These are phyloP conservation scores for Echiichthys vipera DNA, from an alignment of 2,797 vertebrate genomes.

Conservation along the genomic window DNA sequence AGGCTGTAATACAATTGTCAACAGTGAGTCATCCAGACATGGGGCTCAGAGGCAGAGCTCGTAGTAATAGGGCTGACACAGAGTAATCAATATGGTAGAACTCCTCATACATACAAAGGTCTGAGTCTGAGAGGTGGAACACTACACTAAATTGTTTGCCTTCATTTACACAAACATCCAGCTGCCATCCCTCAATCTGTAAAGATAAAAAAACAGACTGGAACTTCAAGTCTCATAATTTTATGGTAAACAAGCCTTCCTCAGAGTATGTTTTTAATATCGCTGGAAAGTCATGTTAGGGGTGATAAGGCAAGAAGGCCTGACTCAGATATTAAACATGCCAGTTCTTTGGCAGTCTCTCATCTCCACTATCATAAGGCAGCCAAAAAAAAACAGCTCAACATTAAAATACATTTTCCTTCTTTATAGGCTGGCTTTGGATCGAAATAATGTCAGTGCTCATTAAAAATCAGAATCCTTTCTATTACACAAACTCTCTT, in stretches of 20 bases:
- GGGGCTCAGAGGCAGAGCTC: slow-evolving; percentile 54
- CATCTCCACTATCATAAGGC: background rate
- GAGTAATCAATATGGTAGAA: slow-evolving; percentile 72
- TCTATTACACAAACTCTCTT: slow-evolving; percentile 15
- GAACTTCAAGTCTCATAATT: slow-evolving; percentile 27
- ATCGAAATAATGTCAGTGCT: slow-evolving; percentile 8
- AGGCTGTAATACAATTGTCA: slow-evolving; percentile 71
- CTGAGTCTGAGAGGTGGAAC: slow-evolving; percentile 48
- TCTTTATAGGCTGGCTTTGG: background rate
- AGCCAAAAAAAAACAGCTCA: background rate
- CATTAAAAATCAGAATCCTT: slow-evolving; percentile 9
- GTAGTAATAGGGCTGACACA: slow-evolving; percentile 62
- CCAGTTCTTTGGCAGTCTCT: background rate
- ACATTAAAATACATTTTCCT: background rate
- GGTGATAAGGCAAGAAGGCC: slow-evolving; percentile 18
- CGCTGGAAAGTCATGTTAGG: slow-evolving; percentile 29
- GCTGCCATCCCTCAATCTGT: slow-evolving; percentile 19
- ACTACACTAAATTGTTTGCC: slow-evolving; percentile 43
- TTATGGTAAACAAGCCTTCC: slow-evolving; percentile 43
- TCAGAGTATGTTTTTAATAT: slow-evolving; percentile 37
- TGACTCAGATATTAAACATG: slow-evolving; percentile 35
- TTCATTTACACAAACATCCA: slow-evolving; percentile 53
- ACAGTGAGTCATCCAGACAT: slow-evolving; percentile 67
- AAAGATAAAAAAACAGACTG: slow-evolving; percentile 40
- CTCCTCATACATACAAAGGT: slow-evolving; percentile 45